Evolutionary conservation across 2,113 vertebrate genomes (phyloP).

Genomic region (Meleagris gallopavo): DNA sequence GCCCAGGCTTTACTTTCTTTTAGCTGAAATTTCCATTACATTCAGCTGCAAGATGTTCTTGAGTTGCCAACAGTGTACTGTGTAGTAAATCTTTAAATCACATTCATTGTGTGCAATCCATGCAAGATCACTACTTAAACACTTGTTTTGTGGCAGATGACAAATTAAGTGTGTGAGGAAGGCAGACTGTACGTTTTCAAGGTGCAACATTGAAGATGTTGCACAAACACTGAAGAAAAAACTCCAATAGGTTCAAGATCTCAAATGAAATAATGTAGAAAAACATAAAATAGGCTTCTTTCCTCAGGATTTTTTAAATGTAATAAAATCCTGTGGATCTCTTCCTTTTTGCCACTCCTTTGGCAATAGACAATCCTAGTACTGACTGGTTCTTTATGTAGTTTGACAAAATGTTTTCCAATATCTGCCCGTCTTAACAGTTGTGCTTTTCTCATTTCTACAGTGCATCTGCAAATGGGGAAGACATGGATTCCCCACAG

Average conservation of each 20-base stretch:
- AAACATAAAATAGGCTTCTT: not conserved
- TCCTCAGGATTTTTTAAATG: not conserved
- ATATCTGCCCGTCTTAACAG: not conserved
- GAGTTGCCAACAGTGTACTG: not conserved
- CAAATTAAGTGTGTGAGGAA: not conserved
- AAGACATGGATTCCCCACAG: constrained; percentile 85
- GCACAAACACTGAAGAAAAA: not conserved
- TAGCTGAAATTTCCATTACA: not conserved
- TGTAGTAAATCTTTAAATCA: constrained; percentile 28
- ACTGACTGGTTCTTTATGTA: not conserved
- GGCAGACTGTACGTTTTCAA: not conserved
- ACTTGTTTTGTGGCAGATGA: constrained; percentile 11
- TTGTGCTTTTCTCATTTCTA: not conserved
- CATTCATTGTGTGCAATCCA: not conserved
- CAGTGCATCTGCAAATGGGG: constrained; percentile 78
- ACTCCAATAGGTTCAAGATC: not conserved
- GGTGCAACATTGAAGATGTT: not conserved
- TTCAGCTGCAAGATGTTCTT: not conserved
- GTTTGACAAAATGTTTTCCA: not conserved
- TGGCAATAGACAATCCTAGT: not conserved
- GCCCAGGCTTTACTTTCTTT: not conserved
- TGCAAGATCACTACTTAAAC: not conserved
- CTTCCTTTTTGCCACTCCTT: not conserved
- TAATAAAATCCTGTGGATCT: not conserved
- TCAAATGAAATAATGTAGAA: not conserved